Percentiles rank a stretch among this genome's conserved stretches.
phyloP scores from a whole-genome alignment of 2,888 invertebrate species.

The Oasisia sp. region DNA sequence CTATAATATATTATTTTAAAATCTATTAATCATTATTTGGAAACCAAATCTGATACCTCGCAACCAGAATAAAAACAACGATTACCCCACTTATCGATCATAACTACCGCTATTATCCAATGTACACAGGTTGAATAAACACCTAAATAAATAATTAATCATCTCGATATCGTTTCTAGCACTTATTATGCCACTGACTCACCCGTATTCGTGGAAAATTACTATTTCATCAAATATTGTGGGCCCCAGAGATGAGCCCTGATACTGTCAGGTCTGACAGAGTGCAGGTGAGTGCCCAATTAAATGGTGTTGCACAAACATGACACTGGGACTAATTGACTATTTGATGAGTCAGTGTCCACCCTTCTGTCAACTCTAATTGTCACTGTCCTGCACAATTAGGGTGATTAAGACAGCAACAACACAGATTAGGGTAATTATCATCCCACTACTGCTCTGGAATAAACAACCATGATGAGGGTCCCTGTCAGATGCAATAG shows the following conservation, averaged over 20 bases:
- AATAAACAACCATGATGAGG: not conserved
- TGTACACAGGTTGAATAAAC: not conserved
- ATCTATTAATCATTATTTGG: not conserved
- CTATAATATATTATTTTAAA: not conserved
- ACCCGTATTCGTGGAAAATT: not conserved
- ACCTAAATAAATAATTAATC: not conserved
- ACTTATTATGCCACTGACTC: not conserved
- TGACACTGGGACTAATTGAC: not conserved
- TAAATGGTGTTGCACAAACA: not conserved
- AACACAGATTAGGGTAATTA: slow-evolving; percentile 3
- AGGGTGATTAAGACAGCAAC: slow-evolving; percentile 2
- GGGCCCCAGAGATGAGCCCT: not conserved
- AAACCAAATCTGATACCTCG: not conserved
- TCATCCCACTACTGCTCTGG: not conserved
- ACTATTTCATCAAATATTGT: not conserved
- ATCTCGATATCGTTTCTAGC: not conserved
- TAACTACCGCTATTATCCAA: not conserved
- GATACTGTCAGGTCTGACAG: not conserved
- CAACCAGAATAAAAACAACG: not conserved
- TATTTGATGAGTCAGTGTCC: slow-evolving; percentile 5
- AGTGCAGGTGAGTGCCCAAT: not conserved
- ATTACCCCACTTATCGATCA: not conserved
- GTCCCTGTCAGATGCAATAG: not conserved
- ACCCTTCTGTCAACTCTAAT: not conserved
- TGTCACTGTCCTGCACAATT: slow-evolving; percentile 9